Conservation (phyloP, 2,888 invertebrate genomes). For the Hermodice carunculata region DNA sequence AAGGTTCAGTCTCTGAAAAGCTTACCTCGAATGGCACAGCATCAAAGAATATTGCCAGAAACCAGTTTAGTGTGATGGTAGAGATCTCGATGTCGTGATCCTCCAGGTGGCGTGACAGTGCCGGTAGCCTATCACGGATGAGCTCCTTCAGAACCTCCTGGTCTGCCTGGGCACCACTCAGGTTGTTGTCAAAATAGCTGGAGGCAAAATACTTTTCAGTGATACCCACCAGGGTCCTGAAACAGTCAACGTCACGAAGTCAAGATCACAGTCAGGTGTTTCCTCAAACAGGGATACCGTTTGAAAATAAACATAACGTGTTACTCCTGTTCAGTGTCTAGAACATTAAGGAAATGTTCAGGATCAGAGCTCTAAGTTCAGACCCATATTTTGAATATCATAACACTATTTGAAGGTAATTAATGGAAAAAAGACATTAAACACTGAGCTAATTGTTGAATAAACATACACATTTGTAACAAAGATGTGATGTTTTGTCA, state of each 20-base stretch:
- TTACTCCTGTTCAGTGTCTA: no score
- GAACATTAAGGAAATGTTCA: no score
- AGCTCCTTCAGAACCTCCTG: constrained; percentile 72
- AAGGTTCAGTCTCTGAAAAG: no score
- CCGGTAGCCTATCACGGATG: constrained; percentile 70
- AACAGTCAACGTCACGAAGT: constrained; percentile 1
- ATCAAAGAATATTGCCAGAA: constrained; percentile 73
- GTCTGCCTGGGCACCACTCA: constrained; percentile 73
- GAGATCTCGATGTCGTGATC: constrained; percentile 72
- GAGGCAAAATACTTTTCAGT: constrained; percentile 72
- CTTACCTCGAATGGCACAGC: constrained; percentile 72
- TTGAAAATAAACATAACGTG: neutral
- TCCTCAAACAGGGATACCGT: neutral
- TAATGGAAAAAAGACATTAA: no score
- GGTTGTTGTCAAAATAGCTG: constrained; percentile 72
- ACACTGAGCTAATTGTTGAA: no score
- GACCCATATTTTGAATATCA: no score
- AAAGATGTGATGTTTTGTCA: no score
- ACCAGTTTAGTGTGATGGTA: constrained; percentile 74
- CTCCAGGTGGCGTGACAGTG: constrained; percentile 70
- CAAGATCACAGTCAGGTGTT: neutral
- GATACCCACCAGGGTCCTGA: constrained; percentile 72
- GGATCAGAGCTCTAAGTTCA: no score
- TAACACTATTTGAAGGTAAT: no score
- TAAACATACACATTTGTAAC: no score